Evolutionary conservation across 2,888 invertebrate species (phyloP), one percentile per base, ranked within the genome.

Genomic region (Drosophila melanocephala): DNA sequence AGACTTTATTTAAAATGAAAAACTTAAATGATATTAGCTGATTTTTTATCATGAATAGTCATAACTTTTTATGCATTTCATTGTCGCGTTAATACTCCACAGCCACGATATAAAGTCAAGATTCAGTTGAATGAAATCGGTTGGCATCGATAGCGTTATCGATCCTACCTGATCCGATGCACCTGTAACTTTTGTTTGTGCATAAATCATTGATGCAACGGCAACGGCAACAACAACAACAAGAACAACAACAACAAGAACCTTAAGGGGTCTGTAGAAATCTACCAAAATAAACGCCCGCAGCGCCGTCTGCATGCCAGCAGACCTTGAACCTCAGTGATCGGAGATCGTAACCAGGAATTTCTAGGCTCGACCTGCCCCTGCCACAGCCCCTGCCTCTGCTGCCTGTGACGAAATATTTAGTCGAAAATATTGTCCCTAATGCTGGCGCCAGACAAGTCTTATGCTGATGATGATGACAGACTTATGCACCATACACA

Each of bases 371-470:
- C 57, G 70, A 79, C 71, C 76, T 81, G 71, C 39, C 57, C 22
- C 57, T 63, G 57, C 47, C 42, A 22, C 58, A 5, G 12, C 28
- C 28, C 0, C 28, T 60, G 39, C 57, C 61, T 57, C 35, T 52
- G 55, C 53, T 81, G 77, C 70, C 87, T 90, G 87, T 92, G 91
- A 92, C 92, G 92, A 92, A 91, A 92, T 92, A 91, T 92, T 89
- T 89, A 86, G 86, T 91, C 77, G 82, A 88, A 88, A 83, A 89
- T 86, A 86, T 87, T 89, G 84, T 84, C 85, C 90, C 89, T 93
- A 93, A 93, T 93, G 89, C 93, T 93, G 93, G 93, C 93, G 93
- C 93, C 93, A 93, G 93, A 93, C 93, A 89, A 87, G 84, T 87
- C 91, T 91, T 83, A 87, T 87, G 87, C 84, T 89, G 91, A 91